Evolutionary conservation across 2,797 vertebrate species (phyloP), one percentile per base, ranked within the genome.

Genomic region (Catostomus latipinnis): DNA sequence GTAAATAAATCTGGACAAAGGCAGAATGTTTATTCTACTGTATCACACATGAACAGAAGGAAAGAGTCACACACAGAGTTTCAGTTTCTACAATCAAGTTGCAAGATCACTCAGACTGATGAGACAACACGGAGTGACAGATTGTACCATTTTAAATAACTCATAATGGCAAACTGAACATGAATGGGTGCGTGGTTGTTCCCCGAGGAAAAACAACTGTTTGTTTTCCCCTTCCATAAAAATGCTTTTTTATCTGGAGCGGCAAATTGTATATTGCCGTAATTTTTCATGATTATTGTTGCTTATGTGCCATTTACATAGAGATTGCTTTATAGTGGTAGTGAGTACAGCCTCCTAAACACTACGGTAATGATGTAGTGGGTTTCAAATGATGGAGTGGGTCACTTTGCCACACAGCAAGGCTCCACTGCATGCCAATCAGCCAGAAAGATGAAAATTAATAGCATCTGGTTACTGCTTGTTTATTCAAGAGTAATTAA

Each of bases 201-300:
- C 66, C 70, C 61, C 16, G 18, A 63, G 57, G 62, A 66, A 83
- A 78, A 76, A 60, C 34, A 52, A 56, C 57, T 48, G 57, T 66
- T 71, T 34, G 34, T 67, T 65, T 75, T 80, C 69, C 52, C 5
- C 53, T 56, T 72, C 60, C 50, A 79, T 79, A 53, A 82, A 67
- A 72, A 43, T 54, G 66, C 6, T 63, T 48, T 65, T 54, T 70
- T 76, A 65, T 80, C 11, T 72, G 48, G 74, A 71, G 52, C 34
- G 71, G 62, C 18, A 74, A 74, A 71, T 56, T 58, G 53, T 46
- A 66, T 68, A 80, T 66, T 76, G 74, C 3, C 5, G 4, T 46
- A 48, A 80, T 83, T 83, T 76, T 61, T 86, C 82, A 86, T 54
- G 14, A 77, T 76, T 66, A 81, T 52, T 73, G 79, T 70, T 80